A percentile compares a stretch with the other conserved stretches of the same genome.
These are phyloP conservation scores for Epinephelus coioides DNA, from an alignment of 2,797 vertebrate species.

Conservation along the genomic window DNA sequence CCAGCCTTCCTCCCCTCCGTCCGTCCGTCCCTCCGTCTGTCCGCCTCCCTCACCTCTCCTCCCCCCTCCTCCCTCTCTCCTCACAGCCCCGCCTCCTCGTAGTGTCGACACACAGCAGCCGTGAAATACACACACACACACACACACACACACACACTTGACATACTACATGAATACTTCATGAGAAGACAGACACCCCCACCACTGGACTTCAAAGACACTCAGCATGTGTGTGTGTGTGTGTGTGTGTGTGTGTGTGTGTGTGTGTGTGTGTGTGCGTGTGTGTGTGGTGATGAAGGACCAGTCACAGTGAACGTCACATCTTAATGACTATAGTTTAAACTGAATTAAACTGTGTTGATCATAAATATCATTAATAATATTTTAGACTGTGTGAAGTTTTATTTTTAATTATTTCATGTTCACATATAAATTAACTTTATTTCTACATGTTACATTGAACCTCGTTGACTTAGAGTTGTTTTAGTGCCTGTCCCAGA, in stretches of 20 bases:
- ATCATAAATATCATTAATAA: too few species aligned
- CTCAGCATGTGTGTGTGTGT: slow-evolving; percentile 41
- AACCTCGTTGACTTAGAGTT: too few species aligned
- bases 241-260: slow-evolving; percentile 4
- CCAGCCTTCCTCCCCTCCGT: slow-evolving; percentile 54
- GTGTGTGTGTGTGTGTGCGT: slow-evolving; percentile 1
- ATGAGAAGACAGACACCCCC: slow-evolving; percentile 76
- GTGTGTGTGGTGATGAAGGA: neutral
- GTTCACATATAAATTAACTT: neutral
- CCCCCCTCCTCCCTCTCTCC: slow-evolving; percentile 30
- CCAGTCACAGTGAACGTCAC: too few species aligned
- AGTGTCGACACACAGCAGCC: slow-evolving; percentile 69
- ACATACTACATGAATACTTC: slow-evolving; percentile 81
- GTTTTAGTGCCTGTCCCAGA: too few species aligned
- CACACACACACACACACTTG: slow-evolving; percentile 52
- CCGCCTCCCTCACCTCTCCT: slow-evolving; percentile 55
- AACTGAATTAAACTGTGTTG: too few species aligned
- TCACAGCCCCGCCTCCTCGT: slow-evolving; percentile 63
- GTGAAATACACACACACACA: slow-evolving; percentile 48
- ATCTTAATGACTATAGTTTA: too few species aligned
- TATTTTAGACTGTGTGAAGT: neutral
- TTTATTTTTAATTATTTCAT: neutral
- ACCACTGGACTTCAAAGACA: slow-evolving; percentile 77
- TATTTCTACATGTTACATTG: neutral
- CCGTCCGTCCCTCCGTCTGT: slow-evolving; percentile 52